Conservation (phyloP, 2,797 vertebrate species). For the Heterohyrax brucei region DNA sequence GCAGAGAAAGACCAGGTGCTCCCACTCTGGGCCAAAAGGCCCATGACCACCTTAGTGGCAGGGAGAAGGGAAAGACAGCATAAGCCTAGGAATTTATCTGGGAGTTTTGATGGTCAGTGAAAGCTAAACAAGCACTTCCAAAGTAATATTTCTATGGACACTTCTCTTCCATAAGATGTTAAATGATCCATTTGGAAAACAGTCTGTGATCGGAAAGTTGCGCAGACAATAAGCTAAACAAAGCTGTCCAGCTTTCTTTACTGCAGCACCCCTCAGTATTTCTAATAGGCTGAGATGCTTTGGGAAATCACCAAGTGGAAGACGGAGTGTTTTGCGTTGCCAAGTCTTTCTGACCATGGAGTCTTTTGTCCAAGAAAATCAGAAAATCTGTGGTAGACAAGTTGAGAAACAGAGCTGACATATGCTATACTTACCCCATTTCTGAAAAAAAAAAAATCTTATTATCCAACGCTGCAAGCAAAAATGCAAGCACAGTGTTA, state of each 20-base stretch:
- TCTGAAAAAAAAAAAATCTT: neutral
- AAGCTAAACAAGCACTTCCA: neutral
- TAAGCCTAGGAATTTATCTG: neutral
- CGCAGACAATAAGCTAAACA: slow-evolving; percentile 26
- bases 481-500: neutral
- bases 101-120: neutral
- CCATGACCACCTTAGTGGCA: neutral
- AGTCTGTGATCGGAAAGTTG: slow-evolving; percentile 27
- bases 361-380: neutral
- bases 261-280: neutral
- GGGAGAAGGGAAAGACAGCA: neutral
- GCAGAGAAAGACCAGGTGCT: slow-evolving; percentile 67
- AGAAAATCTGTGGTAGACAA: neutral
- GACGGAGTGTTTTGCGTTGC: neutral
- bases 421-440: neutral
- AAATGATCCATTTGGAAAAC: neutral
- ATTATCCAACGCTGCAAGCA: neutral
- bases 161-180: slow-evolving; percentile 35
- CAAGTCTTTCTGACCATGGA: neutral
- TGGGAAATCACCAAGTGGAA: neutral
- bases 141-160: neutral
- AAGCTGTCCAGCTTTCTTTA: neutral
- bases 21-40: slow-evolving; percentile 21
- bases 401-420: neutral
- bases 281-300: neutral